Evolutionary conservation across 2,113 vertebrate species (phyloP).

Genomic region (Loxodonta africana): DNA sequence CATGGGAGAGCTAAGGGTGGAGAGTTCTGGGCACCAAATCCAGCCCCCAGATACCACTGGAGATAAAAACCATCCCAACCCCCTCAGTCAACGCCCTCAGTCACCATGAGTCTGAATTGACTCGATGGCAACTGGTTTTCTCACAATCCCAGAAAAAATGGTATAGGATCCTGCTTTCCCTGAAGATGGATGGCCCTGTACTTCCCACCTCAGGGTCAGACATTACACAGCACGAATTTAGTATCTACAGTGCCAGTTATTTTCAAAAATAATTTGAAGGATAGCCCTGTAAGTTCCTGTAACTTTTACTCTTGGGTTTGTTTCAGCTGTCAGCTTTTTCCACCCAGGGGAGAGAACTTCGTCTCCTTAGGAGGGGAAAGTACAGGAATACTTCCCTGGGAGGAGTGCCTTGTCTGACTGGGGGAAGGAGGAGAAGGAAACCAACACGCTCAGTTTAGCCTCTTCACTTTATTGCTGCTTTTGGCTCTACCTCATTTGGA

Average conservation of each 20-base stretch:
- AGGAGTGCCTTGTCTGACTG: not conserved
- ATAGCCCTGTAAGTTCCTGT: not conserved
- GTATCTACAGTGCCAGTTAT: not conserved
- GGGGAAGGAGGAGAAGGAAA: not conserved
- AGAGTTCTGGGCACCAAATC: no score
- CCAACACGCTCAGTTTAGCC: no score
- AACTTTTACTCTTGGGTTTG: not conserved
- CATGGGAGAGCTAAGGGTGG: no score
- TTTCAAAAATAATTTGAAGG: conserved; percentile 8
- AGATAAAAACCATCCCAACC: no score
- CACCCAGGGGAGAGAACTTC: not conserved
- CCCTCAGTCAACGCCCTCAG: no score
- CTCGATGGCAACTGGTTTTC: not conserved
- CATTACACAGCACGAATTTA: not conserved
- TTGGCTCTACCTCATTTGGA: not conserved
- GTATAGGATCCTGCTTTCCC: not conserved
- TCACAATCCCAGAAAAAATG: not conserved
- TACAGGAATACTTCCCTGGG: not conserved
- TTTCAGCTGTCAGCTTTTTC: conserved; percentile 9
- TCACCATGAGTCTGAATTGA: not conserved
- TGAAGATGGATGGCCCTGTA: not conserved
- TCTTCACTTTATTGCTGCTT: not conserved
- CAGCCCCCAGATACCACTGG: no score
- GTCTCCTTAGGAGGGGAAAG: not conserved
- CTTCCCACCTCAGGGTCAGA: not conserved